These are phyloP conservation scores for Bufo bufo DNA, from an alignment of 2,113 vertebrate species.

Conservation along the genomic window DNA sequence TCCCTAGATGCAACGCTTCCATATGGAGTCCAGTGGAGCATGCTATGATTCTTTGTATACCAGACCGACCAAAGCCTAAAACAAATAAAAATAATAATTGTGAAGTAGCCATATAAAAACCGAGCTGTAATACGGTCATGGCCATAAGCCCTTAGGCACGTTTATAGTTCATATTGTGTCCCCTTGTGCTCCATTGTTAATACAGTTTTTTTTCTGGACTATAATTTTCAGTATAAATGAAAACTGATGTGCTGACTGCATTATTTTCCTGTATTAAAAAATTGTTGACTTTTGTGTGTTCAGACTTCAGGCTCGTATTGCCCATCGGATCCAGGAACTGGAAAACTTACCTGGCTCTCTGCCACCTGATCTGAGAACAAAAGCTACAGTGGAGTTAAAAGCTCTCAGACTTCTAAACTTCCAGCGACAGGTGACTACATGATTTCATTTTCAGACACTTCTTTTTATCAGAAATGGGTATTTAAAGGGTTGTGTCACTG, in stretches of 20 bases:
- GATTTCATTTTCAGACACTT: not conserved
- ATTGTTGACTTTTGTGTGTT: not conserved
- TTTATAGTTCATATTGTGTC: not conserved
- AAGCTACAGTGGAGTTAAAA: conserved; percentile 97
- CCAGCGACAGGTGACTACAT: conserved; percentile 87
- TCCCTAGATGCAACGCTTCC: no score
- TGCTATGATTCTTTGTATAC: no score
- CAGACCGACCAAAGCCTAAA: no score
- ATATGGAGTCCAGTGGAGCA: no score
- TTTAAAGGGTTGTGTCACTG: no score
- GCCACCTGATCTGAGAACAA: conserved; percentile 92
- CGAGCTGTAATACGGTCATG: no score
- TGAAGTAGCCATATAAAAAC: not conserved
- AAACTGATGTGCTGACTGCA: not conserved
- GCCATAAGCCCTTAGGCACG: not conserved
- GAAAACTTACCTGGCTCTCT: conserved; percentile 95
- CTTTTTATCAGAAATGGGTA: no score
- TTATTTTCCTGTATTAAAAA: not conserved
- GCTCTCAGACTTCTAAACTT: conserved; percentile 95
- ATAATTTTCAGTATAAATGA: not conserved
- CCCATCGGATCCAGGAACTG: conserved; percentile 96
- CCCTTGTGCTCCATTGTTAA: not conserved
- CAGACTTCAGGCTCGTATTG: conserved; percentile 96
- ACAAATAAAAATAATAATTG: no score
- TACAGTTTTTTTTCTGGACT: not conserved